Conservation (phyloP, 1,140 invertebrate genomes). For the Drosophila baimaii region DNA sequence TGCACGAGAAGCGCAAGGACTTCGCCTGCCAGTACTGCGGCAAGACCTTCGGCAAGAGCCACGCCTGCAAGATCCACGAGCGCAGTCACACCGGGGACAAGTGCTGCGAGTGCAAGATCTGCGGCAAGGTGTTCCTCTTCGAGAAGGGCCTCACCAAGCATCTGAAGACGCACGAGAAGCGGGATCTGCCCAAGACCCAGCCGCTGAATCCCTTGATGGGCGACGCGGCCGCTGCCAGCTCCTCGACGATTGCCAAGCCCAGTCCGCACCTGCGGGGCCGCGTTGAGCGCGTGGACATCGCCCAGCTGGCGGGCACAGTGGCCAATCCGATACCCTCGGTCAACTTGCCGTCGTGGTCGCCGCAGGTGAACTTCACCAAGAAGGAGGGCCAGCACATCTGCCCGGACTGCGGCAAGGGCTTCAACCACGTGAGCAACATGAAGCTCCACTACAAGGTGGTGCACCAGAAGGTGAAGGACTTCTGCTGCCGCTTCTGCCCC, state of each 20-base stretch:
- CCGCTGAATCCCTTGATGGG: slow-evolving; percentile 51
- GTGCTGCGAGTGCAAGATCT: slow-evolving; percentile 79
- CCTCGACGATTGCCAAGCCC: slow-evolving; percentile 43
- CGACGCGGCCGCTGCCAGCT: slow-evolving; percentile 31
- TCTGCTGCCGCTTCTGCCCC: slow-evolving; percentile 80
- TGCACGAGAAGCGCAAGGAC: slow-evolving; percentile 81
- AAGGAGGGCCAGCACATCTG: slow-evolving; percentile 81
- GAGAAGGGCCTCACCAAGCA: slow-evolving; percentile 76
- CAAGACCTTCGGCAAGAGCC: slow-evolving; percentile 78
- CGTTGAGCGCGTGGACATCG: slow-evolving; percentile 76
- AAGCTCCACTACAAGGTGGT: slow-evolving; percentile 80
- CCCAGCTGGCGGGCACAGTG: slow-evolving; percentile 75
- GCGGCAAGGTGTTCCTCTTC: slow-evolving; percentile 75
- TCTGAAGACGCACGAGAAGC: slow-evolving; percentile 77
- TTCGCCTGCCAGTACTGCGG: slow-evolving; percentile 80
- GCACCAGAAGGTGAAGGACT: slow-evolving; percentile 81
- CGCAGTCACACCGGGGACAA: slow-evolving; percentile 85
- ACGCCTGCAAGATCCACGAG: slow-evolving; percentile 81
- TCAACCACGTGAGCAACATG: slow-evolving; percentile 78
- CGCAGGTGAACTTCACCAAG: slow-evolving; percentile 79
- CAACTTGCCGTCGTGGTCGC: slow-evolving; percentile 77
- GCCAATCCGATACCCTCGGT: slow-evolving; percentile 80
- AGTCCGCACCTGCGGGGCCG: slow-evolving; percentile 52
- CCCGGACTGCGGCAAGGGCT: slow-evolving; percentile 76
- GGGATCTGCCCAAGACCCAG: slow-evolving; percentile 63